Percentiles rank a stretch among this genome's conserved stretches.
phyloP scores from a whole-genome alignment of 2,888 invertebrate genomes.

The Eudemis profundana region DNA sequence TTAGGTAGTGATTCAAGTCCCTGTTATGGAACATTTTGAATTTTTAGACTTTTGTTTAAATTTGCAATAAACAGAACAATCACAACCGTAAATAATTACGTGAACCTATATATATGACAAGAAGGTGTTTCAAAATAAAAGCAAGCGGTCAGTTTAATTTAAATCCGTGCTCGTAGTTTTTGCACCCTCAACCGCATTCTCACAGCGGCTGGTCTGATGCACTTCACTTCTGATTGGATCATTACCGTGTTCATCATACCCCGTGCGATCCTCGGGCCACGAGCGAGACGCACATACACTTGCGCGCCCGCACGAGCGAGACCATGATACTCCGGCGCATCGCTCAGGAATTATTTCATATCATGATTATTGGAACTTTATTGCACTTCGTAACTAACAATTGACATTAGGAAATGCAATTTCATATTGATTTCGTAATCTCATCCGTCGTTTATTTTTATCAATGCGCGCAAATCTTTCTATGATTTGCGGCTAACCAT shows the following conservation, averaged over 20 bases:
- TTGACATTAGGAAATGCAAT: constrained; percentile 86
- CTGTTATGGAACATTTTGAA: background rate
- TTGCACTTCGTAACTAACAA: constrained; percentile 86
- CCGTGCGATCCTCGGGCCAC: constrained; percentile 78
- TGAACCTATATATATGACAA: constrained; percentile 47
- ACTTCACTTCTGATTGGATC: constrained; percentile 86
- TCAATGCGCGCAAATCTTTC: constrained; percentile 82
- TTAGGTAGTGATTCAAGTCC: no score
- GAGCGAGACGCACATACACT: constrained; percentile 64
- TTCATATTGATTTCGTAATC: constrained; percentile 85
- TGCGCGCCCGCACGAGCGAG: constrained; percentile 55
- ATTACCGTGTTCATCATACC: constrained; percentile 86
- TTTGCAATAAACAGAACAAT: constrained; percentile 14
- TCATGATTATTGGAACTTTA: constrained; percentile 86
- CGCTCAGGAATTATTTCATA: constrained; percentile 83
- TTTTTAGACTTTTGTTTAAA: background rate
- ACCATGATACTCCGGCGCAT: constrained; percentile 67
- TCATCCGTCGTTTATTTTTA: constrained; percentile 81
- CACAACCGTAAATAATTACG: constrained; percentile 32
- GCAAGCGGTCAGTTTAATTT: constrained; percentile 80
- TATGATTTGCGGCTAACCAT: constrained; percentile 84
- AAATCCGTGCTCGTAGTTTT: constrained; percentile 82
- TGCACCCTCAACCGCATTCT: constrained; percentile 85
- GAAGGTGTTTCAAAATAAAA: constrained; percentile 72
- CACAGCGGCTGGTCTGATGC: constrained; percentile 83